Evolutionary conservation across 2,113 vertebrate species (phyloP).

Genomic region (Telmatochromis sp.): DNA sequence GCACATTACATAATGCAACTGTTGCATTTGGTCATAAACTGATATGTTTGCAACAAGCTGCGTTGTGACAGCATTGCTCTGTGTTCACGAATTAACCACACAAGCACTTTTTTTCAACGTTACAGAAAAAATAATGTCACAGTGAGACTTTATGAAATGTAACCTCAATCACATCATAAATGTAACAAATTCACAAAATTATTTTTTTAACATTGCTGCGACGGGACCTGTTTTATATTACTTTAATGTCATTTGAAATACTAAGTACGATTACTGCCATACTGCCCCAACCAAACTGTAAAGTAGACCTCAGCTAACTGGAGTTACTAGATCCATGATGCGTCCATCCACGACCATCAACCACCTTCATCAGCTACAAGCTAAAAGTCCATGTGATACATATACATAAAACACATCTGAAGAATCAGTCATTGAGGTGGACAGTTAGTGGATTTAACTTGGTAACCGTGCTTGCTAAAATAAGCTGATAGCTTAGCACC

Average conservation of each 20-base stretch:
- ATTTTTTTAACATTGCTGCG: not conserved
- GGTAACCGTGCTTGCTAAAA: not conserved
- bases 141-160: not conserved
- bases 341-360: not conserved
- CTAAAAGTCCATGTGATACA: not conserved
- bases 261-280: not conserved
- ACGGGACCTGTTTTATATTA: not conserved
- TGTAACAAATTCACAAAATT: not conserved
- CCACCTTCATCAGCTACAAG: not conserved
- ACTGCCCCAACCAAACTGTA: not conserved
- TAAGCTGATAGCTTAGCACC: not conserved
- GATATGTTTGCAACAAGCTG: accelerated
- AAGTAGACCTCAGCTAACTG: not conserved
- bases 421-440: not conserved
- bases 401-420: not conserved
- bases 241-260: not conserved
- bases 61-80: not conserved
- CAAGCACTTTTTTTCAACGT: accelerated
- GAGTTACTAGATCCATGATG: not conserved
- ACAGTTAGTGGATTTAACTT: not conserved
- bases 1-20: not conserved
- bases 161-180: not conserved
- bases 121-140: not conserved
- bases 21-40: not conserved
- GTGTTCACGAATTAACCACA: not conserved